These are phyloP conservation scores for Papilio dardanus DNA, from an alignment of 1,140 invertebrate species.

Conservation along the genomic window DNA sequence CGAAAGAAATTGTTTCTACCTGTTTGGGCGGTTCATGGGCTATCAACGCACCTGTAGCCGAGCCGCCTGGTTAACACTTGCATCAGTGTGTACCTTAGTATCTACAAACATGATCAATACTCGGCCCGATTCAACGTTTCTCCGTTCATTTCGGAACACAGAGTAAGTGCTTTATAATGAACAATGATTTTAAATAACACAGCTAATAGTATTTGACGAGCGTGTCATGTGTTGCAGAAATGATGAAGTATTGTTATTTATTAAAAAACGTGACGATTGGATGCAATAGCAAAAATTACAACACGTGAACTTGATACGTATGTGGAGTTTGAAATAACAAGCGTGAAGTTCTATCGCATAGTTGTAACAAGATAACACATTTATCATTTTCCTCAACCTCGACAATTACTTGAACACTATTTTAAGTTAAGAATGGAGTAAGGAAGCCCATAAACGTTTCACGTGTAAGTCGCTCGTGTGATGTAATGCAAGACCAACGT, in stretches of 20 bases:
- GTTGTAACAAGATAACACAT: background rate
- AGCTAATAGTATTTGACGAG: background rate
- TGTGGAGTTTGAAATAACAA: constrained; percentile 1
- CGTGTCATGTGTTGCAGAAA: background rate
- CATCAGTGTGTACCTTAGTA: constrained; percentile 61
- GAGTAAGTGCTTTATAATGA: constrained; percentile 40
- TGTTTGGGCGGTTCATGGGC: constrained; percentile 41
- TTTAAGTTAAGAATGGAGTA: constrained; percentile 23
- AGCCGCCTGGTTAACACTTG: constrained; percentile 60
- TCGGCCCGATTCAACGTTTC: constrained; percentile 33
- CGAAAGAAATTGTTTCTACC: constrained; percentile 43
- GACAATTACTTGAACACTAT: background rate
- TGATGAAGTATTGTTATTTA: no score
- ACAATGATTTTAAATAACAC: background rate
- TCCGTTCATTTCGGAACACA: constrained; percentile 33
- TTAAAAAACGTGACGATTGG: background rate
- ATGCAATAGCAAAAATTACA: background rate
- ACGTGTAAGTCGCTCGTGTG: constrained; percentile 18
- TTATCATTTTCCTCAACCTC: constrained; percentile 27
- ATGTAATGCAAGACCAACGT: constrained; percentile 16
- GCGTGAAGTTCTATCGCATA: constrained; percentile 3
- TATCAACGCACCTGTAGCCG: constrained; percentile 53
- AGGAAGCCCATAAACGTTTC: constrained; percentile 27
- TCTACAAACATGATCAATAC: constrained; percentile 57
- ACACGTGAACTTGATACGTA: background rate